Evolutionary conservation across 2,113 vertebrate genomes (phyloP), one percentile per base, ranked within the genome.

Genomic region (Lepidothrix coronata): DNA sequence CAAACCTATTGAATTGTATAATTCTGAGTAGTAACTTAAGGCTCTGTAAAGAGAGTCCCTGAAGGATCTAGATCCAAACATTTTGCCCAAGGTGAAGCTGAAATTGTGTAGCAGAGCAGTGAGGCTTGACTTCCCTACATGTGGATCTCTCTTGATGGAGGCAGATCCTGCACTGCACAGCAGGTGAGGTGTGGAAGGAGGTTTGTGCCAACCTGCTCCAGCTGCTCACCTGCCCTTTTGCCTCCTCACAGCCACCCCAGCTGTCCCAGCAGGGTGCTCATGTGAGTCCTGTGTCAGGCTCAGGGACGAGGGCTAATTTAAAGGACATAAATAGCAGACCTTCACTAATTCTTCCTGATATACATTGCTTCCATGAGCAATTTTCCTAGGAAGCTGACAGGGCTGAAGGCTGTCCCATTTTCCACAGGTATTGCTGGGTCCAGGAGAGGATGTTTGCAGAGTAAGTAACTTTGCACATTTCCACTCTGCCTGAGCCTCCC

Each of bases 391-490:
- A 70, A 83, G 65, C 63, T 57, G 54, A 54, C 44, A 65, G 67
- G 67, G 23, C 76, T 95, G 86, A 86, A 77, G 72, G 76, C 89
- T 83, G 74, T 82, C 89, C 71, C 62, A 41, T 89, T 95, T 96
- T 92, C 91, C 84, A 86, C 84, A 89, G 91, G 84, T 94, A 15
- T 17, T 71, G 87, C 84, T 54, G 68, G 73, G 48, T 77, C 68
- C 25, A 52, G 93, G 43, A 71, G 72, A 62, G 68, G 41, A 46
- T 91, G 89, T 92, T 88, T 94, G 68, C 66, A 77, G 63, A 73
- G 55, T 59, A 59, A 87, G 59, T 89, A 88, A 84, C 72, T 92
- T 88, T 37, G 73, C 84, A 81, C 57, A 15, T 91, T 96, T 89
- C 76, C 55, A 54, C 80, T 92, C 80, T 91, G 51, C 61, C 63